Percentiles rank a stretch among this genome's conserved stretches.
Evolutionary conservation across 2,113 vertebrate genomes (phyloP).

Genomic region (Lepus europaeus): DNA sequence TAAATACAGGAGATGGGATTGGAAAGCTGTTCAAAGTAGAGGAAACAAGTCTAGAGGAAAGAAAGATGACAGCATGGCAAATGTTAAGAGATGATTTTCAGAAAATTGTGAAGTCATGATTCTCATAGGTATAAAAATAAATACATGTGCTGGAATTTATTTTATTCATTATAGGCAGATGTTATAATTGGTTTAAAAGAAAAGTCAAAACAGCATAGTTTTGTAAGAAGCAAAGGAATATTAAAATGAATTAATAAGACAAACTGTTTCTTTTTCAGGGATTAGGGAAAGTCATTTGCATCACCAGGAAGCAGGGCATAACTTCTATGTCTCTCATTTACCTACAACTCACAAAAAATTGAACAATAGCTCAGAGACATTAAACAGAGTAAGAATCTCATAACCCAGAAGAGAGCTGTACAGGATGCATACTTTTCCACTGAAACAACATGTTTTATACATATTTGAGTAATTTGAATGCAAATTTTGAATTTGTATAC

Average conservation of each 20-base stretch:
- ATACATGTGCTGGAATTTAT: neutral
- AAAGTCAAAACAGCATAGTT: neutral
- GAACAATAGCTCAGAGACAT: neutral
- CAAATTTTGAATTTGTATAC: neutral
- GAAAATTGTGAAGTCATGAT: neutral
- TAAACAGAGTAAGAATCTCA: neutral
- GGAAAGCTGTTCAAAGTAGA: neutral
- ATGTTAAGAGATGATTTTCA: slow-evolving; percentile 22
- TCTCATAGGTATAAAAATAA: slow-evolving; percentile 11
- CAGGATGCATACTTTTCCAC: neutral
- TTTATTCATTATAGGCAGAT: neutral
- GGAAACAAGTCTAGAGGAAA: neutral
- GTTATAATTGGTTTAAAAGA: neutral
- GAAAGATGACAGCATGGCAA: neutral
- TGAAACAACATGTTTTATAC: slow-evolving; percentile 8
- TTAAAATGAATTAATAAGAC: neutral
- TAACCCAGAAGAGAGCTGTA: neutral
- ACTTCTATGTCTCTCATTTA: neutral
- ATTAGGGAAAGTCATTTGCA: neutral
- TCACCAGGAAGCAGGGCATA: neutral
- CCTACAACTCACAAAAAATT: neutral
- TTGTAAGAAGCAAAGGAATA: slow-evolving; percentile 36
- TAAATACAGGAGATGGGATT: neutral
- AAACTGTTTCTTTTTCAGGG: neutral
- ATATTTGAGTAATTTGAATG: slow-evolving; percentile 12